Conservation (phyloP, 1,140 invertebrate species). For the Diachasma alloeum region DNA sequence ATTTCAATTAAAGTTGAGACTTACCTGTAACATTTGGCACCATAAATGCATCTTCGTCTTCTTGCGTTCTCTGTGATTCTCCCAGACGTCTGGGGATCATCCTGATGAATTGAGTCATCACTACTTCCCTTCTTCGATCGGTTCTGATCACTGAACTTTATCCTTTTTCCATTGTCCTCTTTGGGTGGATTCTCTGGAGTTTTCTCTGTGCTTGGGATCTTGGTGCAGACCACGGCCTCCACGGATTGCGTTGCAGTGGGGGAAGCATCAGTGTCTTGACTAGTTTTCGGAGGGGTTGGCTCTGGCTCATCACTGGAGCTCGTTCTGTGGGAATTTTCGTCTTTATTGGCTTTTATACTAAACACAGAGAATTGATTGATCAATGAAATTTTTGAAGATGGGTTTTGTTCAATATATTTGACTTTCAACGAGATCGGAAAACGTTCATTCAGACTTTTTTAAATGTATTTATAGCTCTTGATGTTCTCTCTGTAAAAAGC, state of each 20-base stretch:
- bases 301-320: not conserved
- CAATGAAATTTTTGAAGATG: too few relatives aligned
- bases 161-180: not conserved
- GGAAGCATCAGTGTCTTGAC: not conserved
- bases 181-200: not conserved
- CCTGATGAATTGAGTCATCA: not conserved
- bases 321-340: not conserved
- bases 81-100: conserved; percentile 11
- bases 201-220: not conserved
- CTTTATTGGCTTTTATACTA: not conserved
- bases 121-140: not conserved
- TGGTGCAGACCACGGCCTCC: not conserved
- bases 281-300: not conserved
- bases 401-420: too few relatives aligned
- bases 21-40: conserved; percentile 57
- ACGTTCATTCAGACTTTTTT: too few relatives aligned
- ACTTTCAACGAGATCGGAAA: too few relatives aligned
- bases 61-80: conserved; percentile 21
- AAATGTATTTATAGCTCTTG: too few relatives aligned
- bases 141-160: not conserved
- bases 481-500: too few relatives aligned
- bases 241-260: not conserved
- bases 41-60: conserved; percentile 53
- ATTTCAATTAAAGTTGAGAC: too few relatives aligned
- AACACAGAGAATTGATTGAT: not conserved